Conservation (phyloP, 2,797 vertebrate species). For the Platalea minor region DNA sequence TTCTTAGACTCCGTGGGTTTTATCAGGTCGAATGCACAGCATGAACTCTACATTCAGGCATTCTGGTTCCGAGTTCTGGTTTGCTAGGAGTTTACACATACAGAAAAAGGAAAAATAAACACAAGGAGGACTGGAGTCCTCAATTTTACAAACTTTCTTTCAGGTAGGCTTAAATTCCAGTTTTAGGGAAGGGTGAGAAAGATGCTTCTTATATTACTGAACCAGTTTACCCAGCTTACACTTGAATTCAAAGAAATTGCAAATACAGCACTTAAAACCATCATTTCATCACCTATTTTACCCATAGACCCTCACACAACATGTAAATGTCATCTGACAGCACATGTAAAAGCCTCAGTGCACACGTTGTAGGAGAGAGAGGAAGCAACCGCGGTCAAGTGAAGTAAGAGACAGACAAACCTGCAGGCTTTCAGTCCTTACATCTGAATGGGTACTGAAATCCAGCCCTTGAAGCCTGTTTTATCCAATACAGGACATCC, state of each 20-base stretch:
- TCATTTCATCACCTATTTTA: neutral
- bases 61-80: neutral
- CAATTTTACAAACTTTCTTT: neutral
- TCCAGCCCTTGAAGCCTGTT: neutral
- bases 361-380: rapidly evolving
- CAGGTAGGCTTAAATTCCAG: neutral
- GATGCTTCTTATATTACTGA: neutral
- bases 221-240: neutral
- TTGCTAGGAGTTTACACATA: neutral
- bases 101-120: neutral
- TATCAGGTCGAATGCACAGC: neutral
- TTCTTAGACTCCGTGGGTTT: neutral
- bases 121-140: neutral
- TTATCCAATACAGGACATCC: neutral
- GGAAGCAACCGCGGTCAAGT: neutral
- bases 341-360: neutral
- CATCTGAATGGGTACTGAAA: neutral
- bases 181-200: neutral
- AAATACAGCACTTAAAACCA: neutral
- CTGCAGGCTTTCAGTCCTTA: neutral
- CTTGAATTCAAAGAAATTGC: neutral
- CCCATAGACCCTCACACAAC: neutral
- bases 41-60: neutral
- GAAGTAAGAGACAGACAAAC: neutral
- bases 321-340: neutral